Evolutionary conservation across 35 echinoderm and acorn worm species (phyloP).

Genomic region (Lytechinus pictus): DNA sequence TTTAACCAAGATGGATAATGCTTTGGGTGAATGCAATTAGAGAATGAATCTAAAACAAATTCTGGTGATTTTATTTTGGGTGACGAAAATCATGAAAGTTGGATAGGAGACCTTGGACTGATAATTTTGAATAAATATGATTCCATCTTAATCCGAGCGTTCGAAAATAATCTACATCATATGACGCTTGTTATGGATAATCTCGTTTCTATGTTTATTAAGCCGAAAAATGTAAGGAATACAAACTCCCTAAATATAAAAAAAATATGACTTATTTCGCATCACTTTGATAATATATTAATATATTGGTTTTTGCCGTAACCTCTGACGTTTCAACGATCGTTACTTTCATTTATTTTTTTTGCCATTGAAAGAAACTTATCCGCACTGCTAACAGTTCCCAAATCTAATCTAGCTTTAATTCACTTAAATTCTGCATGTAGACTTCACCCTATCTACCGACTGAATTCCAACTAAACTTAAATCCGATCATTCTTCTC

Average conservation of each 20-base stretch:
- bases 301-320: not conserved
- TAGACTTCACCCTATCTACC: not conserved
- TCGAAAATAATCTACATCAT: too few relatives aligned
- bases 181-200: not conserved
- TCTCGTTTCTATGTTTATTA: not conserved
- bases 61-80: not conserved
- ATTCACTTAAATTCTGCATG: not conserved
- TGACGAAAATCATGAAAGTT: not conserved
- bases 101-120: too few relatives aligned
- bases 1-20: not conserved
- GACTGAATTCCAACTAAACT: not conserved
- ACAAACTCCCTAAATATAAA: too few relatives aligned
- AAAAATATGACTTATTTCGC: too few relatives aligned
- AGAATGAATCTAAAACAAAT: not conserved
- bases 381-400: not conserved
- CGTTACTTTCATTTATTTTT: not conserved
- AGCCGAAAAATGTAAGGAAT: not conserved
- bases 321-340: not conserved
- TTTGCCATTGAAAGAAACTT: not conserved
- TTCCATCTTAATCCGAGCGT: too few relatives aligned
- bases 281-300: not conserved
- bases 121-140: too few relatives aligned
- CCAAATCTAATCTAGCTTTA: not conserved
- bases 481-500: not conserved
- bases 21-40: not conserved